Evolutionary conservation across 53 echinoderm and acorn worm genomes (phyloP).

Genomic region (Paracentrotus lividus): DNA sequence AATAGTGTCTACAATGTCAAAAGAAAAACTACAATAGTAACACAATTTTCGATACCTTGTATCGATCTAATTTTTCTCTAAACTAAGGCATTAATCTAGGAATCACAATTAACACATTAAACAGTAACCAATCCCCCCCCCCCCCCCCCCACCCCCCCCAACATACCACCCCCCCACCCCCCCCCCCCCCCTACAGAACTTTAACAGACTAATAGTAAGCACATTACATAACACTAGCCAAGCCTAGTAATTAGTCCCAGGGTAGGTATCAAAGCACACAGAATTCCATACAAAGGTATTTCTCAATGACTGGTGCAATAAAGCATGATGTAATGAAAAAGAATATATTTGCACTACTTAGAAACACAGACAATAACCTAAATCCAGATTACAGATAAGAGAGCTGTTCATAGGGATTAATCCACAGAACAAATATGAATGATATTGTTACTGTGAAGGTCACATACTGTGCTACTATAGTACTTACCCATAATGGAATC

Average conservation of each 20-base stretch:
- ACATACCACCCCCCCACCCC: no score
- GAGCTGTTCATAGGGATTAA: slow-evolving; percentile 18
- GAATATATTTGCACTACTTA: background rate
- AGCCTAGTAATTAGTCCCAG: background rate
- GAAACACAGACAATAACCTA: background rate
- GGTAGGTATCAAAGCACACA: background rate
- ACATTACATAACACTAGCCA: background rate
- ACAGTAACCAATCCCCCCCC: no score
- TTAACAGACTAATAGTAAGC: no score
- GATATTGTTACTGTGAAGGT: background rate
- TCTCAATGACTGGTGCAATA: background rate
- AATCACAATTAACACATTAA: no score
- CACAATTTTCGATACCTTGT: no score
- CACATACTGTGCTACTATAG: background rate
- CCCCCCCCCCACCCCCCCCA: no score
- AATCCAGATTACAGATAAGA: background rate
- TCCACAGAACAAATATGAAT: background rate
- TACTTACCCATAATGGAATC: slow-evolving; percentile 97
- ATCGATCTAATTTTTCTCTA: no score
- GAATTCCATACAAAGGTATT: background rate
- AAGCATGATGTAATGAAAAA: background rate
- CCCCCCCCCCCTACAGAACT: no score
- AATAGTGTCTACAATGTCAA: no score
- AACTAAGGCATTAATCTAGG: no score
- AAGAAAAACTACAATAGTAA: no score